A percentile compares a stretch with the other conserved stretches of the same genome.
Conservation (phyloP, 1,140 invertebrate species). For the Aleiodes sp. region DNA sequence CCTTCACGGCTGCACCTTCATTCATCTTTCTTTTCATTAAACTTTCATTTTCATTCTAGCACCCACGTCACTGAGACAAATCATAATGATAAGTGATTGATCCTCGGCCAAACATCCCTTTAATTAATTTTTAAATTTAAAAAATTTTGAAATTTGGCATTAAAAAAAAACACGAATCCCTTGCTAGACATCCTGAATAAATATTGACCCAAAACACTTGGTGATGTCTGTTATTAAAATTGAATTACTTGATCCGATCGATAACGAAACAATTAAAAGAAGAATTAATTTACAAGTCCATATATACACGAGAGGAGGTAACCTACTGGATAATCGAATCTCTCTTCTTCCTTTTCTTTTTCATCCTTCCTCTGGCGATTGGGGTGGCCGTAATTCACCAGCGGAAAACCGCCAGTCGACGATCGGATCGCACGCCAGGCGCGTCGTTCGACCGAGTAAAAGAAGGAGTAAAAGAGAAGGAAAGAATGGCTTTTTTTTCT, state of each 20-base stretch:
- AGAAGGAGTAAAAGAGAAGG: background rate
- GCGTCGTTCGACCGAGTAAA: background rate
- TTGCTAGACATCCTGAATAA: constrained; percentile 26
- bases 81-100: too few species aligned
- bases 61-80: too few species aligned
- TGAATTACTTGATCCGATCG: constrained; percentile 21
- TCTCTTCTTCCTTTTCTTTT: constrained; percentile 3
- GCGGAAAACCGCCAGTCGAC: constrained; percentile 24
- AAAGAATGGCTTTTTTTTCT: too few species aligned
- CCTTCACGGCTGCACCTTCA: too few species aligned
- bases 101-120: too few species aligned
- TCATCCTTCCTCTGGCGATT: constrained; percentile 37
- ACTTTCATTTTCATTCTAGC: too few species aligned
- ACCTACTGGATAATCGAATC: constrained; percentile 32
- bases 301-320: constrained; percentile 4
- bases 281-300: constrained; percentile 31
- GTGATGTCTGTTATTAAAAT: constrained; percentile 34
- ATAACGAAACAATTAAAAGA: constrained; percentile 34
- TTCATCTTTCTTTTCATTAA: too few species aligned
- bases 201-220: constrained; percentile 31
- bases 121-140: too few species aligned
- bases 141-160: background rate
- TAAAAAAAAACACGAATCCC: background rate
- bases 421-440: constrained; percentile 20
- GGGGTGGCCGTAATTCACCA: constrained; percentile 29